Evolutionary conservation across 2,797 vertebrate species (phyloP), one percentile per base, ranked within the genome.

Genomic region (Neoniphon sammara): DNA sequence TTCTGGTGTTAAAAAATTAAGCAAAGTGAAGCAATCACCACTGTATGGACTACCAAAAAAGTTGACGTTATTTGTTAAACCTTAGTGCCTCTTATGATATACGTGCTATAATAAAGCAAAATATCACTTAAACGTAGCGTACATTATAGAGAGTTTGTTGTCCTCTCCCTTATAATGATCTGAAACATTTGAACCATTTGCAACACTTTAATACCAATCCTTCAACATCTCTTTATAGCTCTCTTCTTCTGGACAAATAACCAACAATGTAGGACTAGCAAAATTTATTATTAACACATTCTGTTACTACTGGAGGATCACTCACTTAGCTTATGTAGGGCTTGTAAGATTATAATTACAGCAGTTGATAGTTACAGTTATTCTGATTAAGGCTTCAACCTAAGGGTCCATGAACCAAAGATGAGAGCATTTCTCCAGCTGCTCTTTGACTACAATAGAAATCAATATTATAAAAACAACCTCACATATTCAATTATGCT

Each of bases 211-310:
- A n/a, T 31, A 55, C 18, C 14, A 27, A 2, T 17, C 14, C 14
- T 60, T 10, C 9, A 5, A 34, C 31, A 34, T 34, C 7, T 34
- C 44, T 31, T 30, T 34, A n/a, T 50, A 1, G 14, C 4, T 31
- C 8, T 49, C n/a, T 65, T 66, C 56, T 20, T 17, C 25, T 39
- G 25, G 30, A 30, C 42, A 73, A 34, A 30, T 12, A 62, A 47
- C 31, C 12, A 31, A 30, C 25, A 36, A 47, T 14, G 1, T 52
- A 31, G 47, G 53, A 60, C 50, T 25, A 31, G 46, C 7, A 60
- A 84, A 31, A 79, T 67, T 73, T 73, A 77, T 75, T 83, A 81
- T 83, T 70, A 81, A 75, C 69, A 27, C 70, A 83, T 50, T 58
- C 76, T 30, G 49, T 20, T 15, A 62, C 34, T 46, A 61, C 39